Conservation (phyloP, 1,140 invertebrate species). For the Drosophila serrata region DNA sequence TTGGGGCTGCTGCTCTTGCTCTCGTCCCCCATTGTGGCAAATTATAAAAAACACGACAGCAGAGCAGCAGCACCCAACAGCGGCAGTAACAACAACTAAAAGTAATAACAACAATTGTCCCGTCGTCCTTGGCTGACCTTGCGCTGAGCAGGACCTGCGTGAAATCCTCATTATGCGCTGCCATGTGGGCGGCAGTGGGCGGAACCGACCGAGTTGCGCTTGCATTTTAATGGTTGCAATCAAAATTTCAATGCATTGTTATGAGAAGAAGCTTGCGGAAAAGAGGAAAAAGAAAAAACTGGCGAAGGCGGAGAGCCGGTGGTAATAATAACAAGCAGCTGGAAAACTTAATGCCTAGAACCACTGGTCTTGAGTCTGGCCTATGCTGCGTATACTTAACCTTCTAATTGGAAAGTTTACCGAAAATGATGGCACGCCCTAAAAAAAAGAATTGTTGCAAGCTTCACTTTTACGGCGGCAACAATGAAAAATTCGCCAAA, state of each 20-base stretch:
- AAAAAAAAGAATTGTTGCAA: constrained; percentile 57
- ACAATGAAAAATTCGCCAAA: constrained; percentile 62
- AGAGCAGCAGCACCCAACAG: constrained; percentile 4
- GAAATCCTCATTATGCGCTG: constrained; percentile 70
- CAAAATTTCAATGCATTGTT: constrained; percentile 79
- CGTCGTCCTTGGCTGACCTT: constrained; percentile 79
- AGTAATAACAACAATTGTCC: constrained; percentile 63
- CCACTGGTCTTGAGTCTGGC: constrained; percentile 7
- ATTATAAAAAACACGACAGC: constrained; percentile 67
- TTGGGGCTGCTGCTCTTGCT: constrained; percentile 43
- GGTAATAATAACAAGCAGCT: constrained; percentile 38
- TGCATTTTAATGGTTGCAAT: constrained; percentile 82
- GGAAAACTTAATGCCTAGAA: constrained; percentile 7
- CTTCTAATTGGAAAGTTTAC: constrained; percentile 67
- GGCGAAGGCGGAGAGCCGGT: constrained; percentile 46
- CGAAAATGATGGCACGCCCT: constrained; percentile 50
- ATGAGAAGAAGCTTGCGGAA: constrained; percentile 26
- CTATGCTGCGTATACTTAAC: constrained; percentile 64
- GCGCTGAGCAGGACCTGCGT: constrained; percentile 64
- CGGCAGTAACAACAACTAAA: constrained; percentile 18
- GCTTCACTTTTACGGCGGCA: constrained; percentile 56
- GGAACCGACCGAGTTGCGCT: constrained; percentile 42
- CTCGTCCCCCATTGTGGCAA: constrained; percentile 54
- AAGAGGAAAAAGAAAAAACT: constrained; percentile 25
- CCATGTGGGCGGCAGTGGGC: constrained; percentile 18